Evolutionary conservation across 1,140 invertebrate genomes (phyloP).

Genomic region (Maniola jurtina): DNA sequence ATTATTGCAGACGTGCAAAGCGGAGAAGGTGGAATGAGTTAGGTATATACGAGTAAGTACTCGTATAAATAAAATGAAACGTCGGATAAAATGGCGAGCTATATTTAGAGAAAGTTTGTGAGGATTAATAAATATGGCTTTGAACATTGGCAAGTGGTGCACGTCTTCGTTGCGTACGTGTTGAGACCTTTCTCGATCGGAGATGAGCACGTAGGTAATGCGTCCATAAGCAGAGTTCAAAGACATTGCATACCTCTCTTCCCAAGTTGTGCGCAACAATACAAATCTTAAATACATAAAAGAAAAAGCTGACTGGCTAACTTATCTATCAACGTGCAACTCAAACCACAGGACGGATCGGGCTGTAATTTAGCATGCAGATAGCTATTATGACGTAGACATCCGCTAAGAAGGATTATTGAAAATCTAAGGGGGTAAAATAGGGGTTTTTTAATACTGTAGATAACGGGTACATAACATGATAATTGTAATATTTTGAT

Average conservation of each 20-base stretch:
- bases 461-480: no score
- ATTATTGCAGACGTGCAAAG: background rate
- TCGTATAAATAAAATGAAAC: conserved; percentile 2
- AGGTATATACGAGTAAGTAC: background rate
- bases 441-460: no score
- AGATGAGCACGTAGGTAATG: conserved; percentile 8
- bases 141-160: conserved; percentile 11
- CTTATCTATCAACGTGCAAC: no score
- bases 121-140: conserved; percentile 21
- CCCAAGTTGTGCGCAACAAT: background rate
- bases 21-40: background rate
- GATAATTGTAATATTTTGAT: no score
- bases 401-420: no score
- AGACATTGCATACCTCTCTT: conserved; percentile 8
- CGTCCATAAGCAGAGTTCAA: conserved; percentile 19
- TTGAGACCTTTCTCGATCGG: conserved; percentile 10
- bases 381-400: no score
- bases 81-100: conserved; percentile 2
- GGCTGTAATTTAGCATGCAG: no score
- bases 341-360: no score
- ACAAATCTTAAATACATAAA: no score
- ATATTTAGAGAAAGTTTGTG: conserved; percentile 20
- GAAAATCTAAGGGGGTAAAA: no score
- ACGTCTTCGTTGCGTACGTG: conserved; percentile 18
- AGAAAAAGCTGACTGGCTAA: no score